Base-by-base conservation (phyloP, 2,797 vertebrate species). In the Steatocranus sp. region DNA sequence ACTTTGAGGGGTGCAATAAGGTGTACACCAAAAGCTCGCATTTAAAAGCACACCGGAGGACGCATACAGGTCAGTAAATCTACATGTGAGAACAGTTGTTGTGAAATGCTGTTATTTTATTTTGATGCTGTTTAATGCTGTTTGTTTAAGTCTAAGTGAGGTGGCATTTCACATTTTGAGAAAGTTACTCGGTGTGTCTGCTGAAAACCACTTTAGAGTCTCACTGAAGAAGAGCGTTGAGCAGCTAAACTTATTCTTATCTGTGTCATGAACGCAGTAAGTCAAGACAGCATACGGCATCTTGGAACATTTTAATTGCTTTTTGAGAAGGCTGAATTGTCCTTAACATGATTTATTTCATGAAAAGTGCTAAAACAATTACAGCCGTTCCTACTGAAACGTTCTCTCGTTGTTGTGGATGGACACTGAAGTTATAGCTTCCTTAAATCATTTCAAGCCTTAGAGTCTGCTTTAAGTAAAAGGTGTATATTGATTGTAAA, bases 1-100 rank as follows among this genome's bases (percentile, higher is more conserved):
- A 99, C 95, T 99, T 99, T 81, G 98, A 99, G 87, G 99, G 99
- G 86, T 99, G 98, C 96, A 99, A 99, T 97, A 99, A 99, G 93
- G 99, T 99, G 5, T 99, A 99, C 94, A 99, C 99, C 82, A 99
- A 99, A 96, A 99, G 99, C 92, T 99, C 99, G 86, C 99, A 99
- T 92, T 95, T 99, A 96, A 99, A 99, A 96, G 99, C 99, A 94
- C 99, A 99, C 93, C 94, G 99, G 92, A 96, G 99, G 94, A 99
- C 99, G 20, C 99, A 99, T 79, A 99, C 98, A 96, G 98, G 98
- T 99, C 90, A 92, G 94, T 91, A 9, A 15, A 34, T 41, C 50
- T 25, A 9, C 7, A 5, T 25, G 3, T 54, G 27, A 32, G n/a
- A 23, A 46, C 20, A 3, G 23, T 32, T 54, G 7, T 7, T 27